phyloP scores from a whole-genome alignment of 2,797 vertebrate genomes.

The Sebastes hubbsi region DNA sequence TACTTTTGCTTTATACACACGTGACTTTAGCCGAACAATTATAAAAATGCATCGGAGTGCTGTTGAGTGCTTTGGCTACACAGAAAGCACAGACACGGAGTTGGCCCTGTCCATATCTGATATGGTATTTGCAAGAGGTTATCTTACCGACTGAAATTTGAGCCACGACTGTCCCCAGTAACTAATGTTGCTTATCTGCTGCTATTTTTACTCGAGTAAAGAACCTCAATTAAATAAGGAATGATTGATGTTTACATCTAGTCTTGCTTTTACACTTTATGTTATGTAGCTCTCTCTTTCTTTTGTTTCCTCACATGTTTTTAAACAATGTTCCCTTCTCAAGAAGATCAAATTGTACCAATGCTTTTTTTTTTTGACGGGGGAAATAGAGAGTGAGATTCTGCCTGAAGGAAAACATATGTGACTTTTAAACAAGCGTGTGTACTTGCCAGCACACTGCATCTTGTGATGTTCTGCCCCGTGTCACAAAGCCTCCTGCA shows the following conservation, averaged over 20 bases:
- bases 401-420: not conserved
- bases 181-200: slow-evolving; percentile 1
- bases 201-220: slow-evolving; percentile 24
- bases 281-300: too few relatives aligned
- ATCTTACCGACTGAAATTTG: not conserved
- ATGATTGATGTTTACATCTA: slow-evolving; percentile 2
- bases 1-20: not conserved
- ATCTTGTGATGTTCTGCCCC: not conserved
- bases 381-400: not conserved
- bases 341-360: too few relatives aligned
- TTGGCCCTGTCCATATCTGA: not conserved
- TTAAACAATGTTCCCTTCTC: not conserved
- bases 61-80: not conserved
- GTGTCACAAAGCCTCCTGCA: not conserved
- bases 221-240: slow-evolving; percentile 12
- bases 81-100: not conserved
- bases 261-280: not conserved
- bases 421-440: not conserved
- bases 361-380: not conserved
- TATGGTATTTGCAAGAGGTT: not conserved
- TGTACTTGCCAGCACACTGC: not conserved
- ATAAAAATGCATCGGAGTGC: not conserved
- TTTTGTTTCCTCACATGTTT: not conserved
- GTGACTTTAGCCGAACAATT: not conserved
- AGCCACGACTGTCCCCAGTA: slow-evolving; percentile 2